phyloP scores from a whole-genome alignment of 64 coral and sea anemone genomes.

The Catalaphyllia jardinei region DNA sequence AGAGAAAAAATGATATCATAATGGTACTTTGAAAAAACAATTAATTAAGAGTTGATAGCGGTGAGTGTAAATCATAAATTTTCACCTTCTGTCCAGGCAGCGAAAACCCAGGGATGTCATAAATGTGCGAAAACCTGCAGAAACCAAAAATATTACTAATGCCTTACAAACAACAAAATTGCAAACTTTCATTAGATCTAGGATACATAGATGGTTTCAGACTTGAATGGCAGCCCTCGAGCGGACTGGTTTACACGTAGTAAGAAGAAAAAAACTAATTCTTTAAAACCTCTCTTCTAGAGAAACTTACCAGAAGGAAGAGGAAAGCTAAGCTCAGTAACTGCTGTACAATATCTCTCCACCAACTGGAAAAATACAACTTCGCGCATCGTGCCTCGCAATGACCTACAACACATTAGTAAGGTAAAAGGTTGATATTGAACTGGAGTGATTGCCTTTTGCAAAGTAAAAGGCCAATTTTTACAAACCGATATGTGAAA shows the following conservation, averaged over 20 bases:
- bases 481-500: neutral
- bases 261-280: neutral
- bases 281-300: neutral
- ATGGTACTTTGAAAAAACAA: neutral
- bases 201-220: too few relatives aligned
- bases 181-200: too few relatives aligned
- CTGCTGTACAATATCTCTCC: slow-evolving; percentile 76
- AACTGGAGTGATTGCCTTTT: neutral
- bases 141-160: neutral
- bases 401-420: slow-evolving; percentile 30
- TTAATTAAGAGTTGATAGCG: neutral
- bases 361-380: slow-evolving; percentile 86
- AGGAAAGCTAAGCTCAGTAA: slow-evolving; percentile 66
- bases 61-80: too few relatives aligned
- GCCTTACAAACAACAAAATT: too few relatives aligned
- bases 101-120: slow-evolving; percentile 74
- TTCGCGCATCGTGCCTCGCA: slow-evolving; percentile 74
- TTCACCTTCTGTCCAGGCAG: slow-evolving; percentile 71
- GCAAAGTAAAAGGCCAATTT: neutral
- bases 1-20: neutral
- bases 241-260: neutral
- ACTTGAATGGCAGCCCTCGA: too few relatives aligned
- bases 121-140: slow-evolving; percentile 73
- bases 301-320: slow-evolving; percentile 66
- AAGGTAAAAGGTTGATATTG: neutral